phyloP scores from a whole-genome alignment of 2,888 invertebrate species.

The Apotomis turbidana region DNA sequence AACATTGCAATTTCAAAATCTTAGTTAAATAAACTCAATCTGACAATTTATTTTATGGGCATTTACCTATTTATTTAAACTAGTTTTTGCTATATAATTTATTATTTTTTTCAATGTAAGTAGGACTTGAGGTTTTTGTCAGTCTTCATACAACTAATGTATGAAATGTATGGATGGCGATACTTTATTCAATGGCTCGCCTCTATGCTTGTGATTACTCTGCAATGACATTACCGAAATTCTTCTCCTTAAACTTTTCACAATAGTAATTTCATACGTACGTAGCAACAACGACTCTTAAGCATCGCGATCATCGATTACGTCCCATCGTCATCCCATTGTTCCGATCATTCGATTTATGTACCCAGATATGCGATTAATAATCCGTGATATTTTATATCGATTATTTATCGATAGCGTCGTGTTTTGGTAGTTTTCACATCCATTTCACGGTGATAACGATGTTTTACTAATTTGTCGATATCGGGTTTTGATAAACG shows the following conservation, averaged over 20 bases:
- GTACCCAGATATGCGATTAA: slow-evolving; percentile 48
- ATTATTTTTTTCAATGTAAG: too few relatives aligned
- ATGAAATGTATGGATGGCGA: too few relatives aligned
- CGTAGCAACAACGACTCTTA: slow-evolving; percentile 32
- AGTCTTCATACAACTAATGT: too few relatives aligned
- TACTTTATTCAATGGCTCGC: too few relatives aligned
- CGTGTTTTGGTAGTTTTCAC: slow-evolving; percentile 39
- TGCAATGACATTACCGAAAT: slow-evolving; percentile 6
- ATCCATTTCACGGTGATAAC: slow-evolving; percentile 36
- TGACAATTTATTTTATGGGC: too few relatives aligned
- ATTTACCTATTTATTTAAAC: too few relatives aligned
- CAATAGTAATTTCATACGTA: slow-evolving; percentile 49
- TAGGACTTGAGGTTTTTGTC: too few relatives aligned
- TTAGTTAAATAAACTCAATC: too few relatives aligned
- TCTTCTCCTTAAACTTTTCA: slow-evolving; percentile 48
- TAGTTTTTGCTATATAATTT: too few relatives aligned
- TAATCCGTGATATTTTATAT: slow-evolving; percentile 44
- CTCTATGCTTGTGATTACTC: too few relatives aligned
- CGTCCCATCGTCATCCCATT: slow-evolving; percentile 53
- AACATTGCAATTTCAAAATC: too few relatives aligned
- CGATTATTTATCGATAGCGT: slow-evolving; percentile 40
- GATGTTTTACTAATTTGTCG: slow-evolving; percentile 34
- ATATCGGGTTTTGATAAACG: slow-evolving; percentile 24
- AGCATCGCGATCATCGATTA: slow-evolving; percentile 48
- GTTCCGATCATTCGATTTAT: slow-evolving; percentile 57